Evolutionary conservation across 1,140 invertebrate species (phyloP), one percentile per base, ranked within the genome.

Genomic region (Solenopsis invicta): DNA sequence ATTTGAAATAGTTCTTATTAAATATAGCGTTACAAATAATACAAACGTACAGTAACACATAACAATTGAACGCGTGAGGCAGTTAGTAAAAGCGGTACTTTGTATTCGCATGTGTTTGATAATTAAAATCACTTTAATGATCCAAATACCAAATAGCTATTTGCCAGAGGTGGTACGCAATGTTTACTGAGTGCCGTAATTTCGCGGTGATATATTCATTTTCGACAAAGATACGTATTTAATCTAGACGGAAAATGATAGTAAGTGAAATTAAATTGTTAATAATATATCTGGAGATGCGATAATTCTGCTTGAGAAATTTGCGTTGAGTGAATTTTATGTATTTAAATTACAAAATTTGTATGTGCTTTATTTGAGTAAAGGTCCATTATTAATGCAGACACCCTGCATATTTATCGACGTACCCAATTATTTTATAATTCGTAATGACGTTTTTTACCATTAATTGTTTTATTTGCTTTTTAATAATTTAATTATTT

Each of bases 41-140:
- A 41, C 10, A 34, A 66, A 64, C n/a, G 12, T 64, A 50, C n/a
- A 10, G 9, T n/a, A 37, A 48, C 62, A 24, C 0, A 21, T 56
- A 18, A 37, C 50, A 8, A n/a, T 13, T 24, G 37, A 56, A 81
- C 18, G 21, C 37, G 1, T 24, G 54, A 9, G 21, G n/a, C 5
- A 41, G 37, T 29, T 71, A n/a, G 37, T 45, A 56, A 71, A 48
- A 13, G 24, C 69, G 41, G 41, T 4, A 45, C 16, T 71, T 59
- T 59, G 18, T 21, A 48, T 71, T 45, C 5, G 21, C 37, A 37
- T 45, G 2, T 24, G 9, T 52, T 45, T 37, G 76, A 66, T 67
- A 54, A 80, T 80, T 67, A 56, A 59, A 80, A 67, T 80, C 13
- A 34, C 41, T 67, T 80, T 37, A 48, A 52, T 41, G 76, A 50